phyloP scores from a whole-genome alignment of 2,797 vertebrate species.

The Urocyon cinereoargenteus region DNA sequence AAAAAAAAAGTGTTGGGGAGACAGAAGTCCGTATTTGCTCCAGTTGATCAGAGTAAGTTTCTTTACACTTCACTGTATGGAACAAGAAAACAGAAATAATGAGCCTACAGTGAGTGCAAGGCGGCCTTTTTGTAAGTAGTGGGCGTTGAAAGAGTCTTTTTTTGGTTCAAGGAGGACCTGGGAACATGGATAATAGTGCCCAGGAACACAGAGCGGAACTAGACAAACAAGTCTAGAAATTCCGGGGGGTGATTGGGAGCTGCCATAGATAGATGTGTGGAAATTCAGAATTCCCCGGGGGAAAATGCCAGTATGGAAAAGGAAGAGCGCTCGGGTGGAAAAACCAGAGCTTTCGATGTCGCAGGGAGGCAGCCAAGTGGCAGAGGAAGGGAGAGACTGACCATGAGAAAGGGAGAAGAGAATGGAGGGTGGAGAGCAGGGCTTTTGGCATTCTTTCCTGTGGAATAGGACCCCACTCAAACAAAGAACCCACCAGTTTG shows the following conservation, averaged over 20 bases:
- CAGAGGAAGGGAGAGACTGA: neutral
- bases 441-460: neutral
- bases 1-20: neutral
- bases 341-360: conserved; percentile 12
- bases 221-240: neutral
- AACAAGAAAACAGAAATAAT: neutral
- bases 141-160: neutral
- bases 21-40: neutral
- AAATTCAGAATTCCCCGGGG: neutral
- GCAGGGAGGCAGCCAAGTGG: neutral
- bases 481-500: neutral
- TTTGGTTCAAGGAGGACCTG: neutral
- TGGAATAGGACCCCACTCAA: neutral
- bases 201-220: neutral
- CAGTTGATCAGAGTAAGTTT: neutral
- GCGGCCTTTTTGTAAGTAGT: neutral
- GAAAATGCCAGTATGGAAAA: neutral
- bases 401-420: neutral
- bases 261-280: neutral
- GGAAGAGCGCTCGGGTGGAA: neutral
- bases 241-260: neutral
- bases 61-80: neutral
- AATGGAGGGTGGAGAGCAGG: neutral
- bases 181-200: neutral
- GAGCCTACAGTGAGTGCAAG: neutral